These are phyloP conservation scores for Bradysia coprophila DNA, from an alignment of 1,140 invertebrate species.

Conservation along the genomic window DNA sequence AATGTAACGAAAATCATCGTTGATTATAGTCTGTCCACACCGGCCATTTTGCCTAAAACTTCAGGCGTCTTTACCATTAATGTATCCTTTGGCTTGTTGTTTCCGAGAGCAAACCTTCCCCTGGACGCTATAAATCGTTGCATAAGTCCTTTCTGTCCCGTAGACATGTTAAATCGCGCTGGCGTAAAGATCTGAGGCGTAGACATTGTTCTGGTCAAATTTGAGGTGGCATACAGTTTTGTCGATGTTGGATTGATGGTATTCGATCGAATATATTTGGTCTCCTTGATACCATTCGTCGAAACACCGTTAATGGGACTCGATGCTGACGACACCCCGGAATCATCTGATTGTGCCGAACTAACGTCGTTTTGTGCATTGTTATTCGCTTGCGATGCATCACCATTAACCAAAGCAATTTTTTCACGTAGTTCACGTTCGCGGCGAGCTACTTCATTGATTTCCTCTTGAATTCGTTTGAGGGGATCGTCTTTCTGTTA, in stretches of 20 bases:
- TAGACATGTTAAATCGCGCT: slow-evolving; percentile 32
- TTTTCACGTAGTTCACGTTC: slow-evolving; percentile 41
- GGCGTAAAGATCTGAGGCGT: slow-evolving; percentile 33
- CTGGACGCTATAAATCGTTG: slow-evolving; percentile 54
- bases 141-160: slow-evolving; percentile 52
- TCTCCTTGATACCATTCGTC: slow-evolving; percentile 8
- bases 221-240: neutral
- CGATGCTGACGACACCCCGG: slow-evolving; percentile 18
- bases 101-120: slow-evolving; percentile 32
- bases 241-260: slow-evolving; percentile 15
- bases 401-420: slow-evolving; percentile 16
- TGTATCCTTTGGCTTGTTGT: neutral
- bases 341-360: slow-evolving; percentile 15
- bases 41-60: neutral
- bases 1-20: too few species aligned
- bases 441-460: slow-evolving; percentile 44
- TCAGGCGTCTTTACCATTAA: slow-evolving; percentile 1
- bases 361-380: slow-evolving; percentile 4
- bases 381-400: neutral
- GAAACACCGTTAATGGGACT: slow-evolving; percentile 9
- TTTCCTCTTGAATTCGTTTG: slow-evolving; percentile 43
- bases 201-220: slow-evolving; percentile 34
- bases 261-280: slow-evolving; percentile 16
- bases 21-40: neutral
- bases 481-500: slow-evolving; percentile 38